Base-by-base conservation (phyloP, 2,113 vertebrate species). In the Poecilia latipinna region DNA sequence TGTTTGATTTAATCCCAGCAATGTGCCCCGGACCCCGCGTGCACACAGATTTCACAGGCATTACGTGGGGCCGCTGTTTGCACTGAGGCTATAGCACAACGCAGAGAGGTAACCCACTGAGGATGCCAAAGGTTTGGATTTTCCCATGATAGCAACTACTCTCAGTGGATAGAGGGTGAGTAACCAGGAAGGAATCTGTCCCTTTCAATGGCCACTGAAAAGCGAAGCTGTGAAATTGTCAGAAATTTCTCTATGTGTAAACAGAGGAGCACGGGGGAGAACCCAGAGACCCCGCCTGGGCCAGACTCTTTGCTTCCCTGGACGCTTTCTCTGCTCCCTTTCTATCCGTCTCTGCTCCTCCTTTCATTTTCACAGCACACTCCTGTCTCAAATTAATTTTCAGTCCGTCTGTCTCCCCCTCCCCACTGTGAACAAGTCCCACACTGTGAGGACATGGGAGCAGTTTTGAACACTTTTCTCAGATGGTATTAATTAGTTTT, bases 151-250 rank as follows among this genome's bases (percentile, higher is more conserved):
- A 83, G 79, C 89, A 88, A 91, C 84, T 80, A 73, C 87, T 86
- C 82, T 86, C 75, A 54, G 76, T 75, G 89, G 89, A 86, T 70
- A 83, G 80, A 88, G 90, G 89, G 91, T 91, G 92, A 92, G 93
- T 92, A 94, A 92, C 93, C 93, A 93, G 93, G 93, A 94, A 93
- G 90, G 93, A 95, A 94, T 94, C 93, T 85, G 91, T 88, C 80
- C 89, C 93, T 86, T 95, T 94, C 91, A 94, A 82, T 82, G 88
- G 83, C 83, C 65, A 28, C 87, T 94, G 92, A 95, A 94, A 57
- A 91, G 82, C 90, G 78, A 80, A 91, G 91, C 92, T 93, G 93
- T 94, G 93, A 95, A 94, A 94, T 95, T 92, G 91, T 93, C 86
- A 80, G 73, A 95, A 94, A 93, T 91, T 89, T 94, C 89, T 89